Evolutionary conservation across 2,888 invertebrate species (phyloP).

Genomic region (Panorpa germanica): DNA sequence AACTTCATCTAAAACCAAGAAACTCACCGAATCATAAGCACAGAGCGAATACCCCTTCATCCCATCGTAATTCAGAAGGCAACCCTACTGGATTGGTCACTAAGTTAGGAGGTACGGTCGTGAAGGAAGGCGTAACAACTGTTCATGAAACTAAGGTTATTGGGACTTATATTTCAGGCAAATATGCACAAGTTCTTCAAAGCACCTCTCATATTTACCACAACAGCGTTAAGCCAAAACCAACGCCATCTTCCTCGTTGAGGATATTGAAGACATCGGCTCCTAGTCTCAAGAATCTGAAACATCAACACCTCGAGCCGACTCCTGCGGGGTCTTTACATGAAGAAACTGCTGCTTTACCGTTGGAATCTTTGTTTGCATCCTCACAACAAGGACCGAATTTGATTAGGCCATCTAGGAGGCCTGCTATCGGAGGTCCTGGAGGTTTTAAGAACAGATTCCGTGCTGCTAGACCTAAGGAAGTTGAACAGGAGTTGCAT

Average conservation of each 20-base stretch:
- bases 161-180: constrained; percentile 71
- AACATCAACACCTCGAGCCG: constrained; percentile 39
- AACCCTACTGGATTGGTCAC: constrained; percentile 68
- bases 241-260: constrained; percentile 43
- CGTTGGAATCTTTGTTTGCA: constrained; percentile 33
- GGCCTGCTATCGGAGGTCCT: constrained; percentile 26
- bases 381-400: constrained; percentile 27
- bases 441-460: constrained; percentile 38
- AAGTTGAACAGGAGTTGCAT: constrained; percentile 23
- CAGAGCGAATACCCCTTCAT: constrained; percentile 24
- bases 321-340: constrained; percentile 34
- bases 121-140: constrained; percentile 66
- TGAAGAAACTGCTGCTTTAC: constrained; percentile 32
- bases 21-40: constrained; percentile 17
- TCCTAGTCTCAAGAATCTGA: constrained; percentile 34
- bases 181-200: constrained; percentile 74
- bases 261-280: constrained; percentile 62
- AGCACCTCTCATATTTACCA: constrained; percentile 55
- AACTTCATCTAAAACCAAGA: constrained; percentile 28
- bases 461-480: constrained; percentile 23
- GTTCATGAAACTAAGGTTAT: constrained; percentile 80
- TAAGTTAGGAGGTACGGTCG: constrained; percentile 64
- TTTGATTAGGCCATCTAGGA: constrained; percentile 27
- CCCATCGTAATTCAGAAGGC: constrained; percentile 29
- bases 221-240: constrained; percentile 32